These are phyloP conservation scores for Rugalucina vietnamica DNA, from an alignment of 2,888 invertebrate species.

Conservation along the genomic window DNA sequence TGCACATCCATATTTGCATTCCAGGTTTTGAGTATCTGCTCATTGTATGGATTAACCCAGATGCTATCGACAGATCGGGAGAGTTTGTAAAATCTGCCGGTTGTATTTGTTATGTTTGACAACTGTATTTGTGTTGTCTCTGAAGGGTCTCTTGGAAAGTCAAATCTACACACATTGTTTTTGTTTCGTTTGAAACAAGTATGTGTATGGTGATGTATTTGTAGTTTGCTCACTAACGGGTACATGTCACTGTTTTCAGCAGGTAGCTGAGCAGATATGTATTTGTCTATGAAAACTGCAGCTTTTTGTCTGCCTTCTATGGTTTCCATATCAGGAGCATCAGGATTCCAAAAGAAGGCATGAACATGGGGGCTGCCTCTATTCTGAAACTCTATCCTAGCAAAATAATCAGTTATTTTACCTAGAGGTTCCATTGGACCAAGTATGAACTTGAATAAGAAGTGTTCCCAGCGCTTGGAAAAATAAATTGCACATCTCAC, in stretches of 20 bases:
- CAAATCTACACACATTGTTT: background rate
- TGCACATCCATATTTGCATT: conserved; percentile 21
- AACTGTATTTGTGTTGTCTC: background rate
- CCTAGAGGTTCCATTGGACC: conserved; percentile 18
- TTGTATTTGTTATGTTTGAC: background rate
- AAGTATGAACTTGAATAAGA: conserved; percentile 10
- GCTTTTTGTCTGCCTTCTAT: background rate
- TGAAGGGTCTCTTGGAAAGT: background rate
- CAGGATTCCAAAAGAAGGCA: conserved; percentile 14
- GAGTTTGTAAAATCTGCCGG: conserved; percentile 7
- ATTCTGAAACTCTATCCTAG: conserved; percentile 25
- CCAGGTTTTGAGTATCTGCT: background rate
- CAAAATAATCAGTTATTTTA: conserved; percentile 20
- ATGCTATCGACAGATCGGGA: background rate
- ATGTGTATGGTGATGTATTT: background rate
- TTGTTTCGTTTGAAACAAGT: background rate
- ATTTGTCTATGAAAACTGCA: conserved; percentile 20
- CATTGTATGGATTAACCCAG: conserved; percentile 21
- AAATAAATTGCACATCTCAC: conserved; percentile 22
- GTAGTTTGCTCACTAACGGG: background rate
- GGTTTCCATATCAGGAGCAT: conserved; percentile 19
- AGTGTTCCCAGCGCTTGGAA: conserved; percentile 18
- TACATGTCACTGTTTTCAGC: background rate
- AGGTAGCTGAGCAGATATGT: conserved; percentile 2
- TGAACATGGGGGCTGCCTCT: conserved; percentile 27